Evolutionary conservation across 2,888 invertebrate species (phyloP), one percentile per base, ranked within the genome.

Genomic region (Leptinotarsa haldemani): DNA sequence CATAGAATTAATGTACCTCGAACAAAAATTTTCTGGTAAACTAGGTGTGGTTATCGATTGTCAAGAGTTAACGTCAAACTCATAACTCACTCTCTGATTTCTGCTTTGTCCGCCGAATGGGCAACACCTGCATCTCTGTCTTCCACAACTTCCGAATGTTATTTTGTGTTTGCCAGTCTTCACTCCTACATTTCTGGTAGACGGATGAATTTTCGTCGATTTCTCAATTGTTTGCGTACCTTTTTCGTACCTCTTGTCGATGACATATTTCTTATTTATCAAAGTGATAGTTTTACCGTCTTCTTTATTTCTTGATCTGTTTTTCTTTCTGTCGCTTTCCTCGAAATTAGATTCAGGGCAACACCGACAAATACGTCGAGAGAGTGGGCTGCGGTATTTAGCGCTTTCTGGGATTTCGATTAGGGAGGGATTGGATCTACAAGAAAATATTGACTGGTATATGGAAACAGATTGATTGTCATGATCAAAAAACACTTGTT

Each of bases 101-200:
- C 25, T 30, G 16, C 61, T 30, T n/a, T 40, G 30, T 7, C 61
- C n/a, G 61, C 2, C 3, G 16, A n/a, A 40, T n/a, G 25, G 25
- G n/a, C 61, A 47, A 18, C 67, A 67, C 22, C 53, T 13, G 20
- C 67, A 67, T 53, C n/a, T 67, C 25, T n/a, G 4, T 12, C 46
- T 67, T 13, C 67, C 67, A 18, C 67, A 67, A 67, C 67, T 40
- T 12, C 67, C 67, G 53, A 67, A 67, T 4, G 52, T 53, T 18
- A 67, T 53, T 53, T 67, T 67, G 15, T 20, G 30, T 53, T 13
- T 67, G 15, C 40, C 67, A 4, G 67, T 67, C 40, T 15, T 52
- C 12, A 67, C 67, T 5, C 67, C 67, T 18, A 67, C 47, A 18
- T 40, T 67, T 18, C 53, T 67, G n/a, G 67, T 67, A 4, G 16